Percentiles rank a stretch among this genome's conserved stretches.
These are phyloP conservation scores for Galaxea fascicularis DNA, from an alignment of 92 coral and sea anemone species.

Conservation along the genomic window DNA sequence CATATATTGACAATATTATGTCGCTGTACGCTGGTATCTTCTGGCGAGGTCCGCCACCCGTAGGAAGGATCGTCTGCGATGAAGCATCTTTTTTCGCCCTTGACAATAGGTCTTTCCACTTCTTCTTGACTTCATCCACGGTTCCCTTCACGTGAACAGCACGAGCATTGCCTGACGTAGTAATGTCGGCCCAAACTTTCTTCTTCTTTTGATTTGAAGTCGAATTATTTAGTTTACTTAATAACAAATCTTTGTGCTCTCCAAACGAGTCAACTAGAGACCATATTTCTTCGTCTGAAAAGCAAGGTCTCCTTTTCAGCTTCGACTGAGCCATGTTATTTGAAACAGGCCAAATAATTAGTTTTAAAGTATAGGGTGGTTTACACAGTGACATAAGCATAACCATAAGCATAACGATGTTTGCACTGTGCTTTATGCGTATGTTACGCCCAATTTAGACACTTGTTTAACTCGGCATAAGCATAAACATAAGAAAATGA, in stretches of 20 bases:
- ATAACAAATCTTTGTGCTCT: conserved; percentile 5
- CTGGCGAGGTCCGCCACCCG: no score
- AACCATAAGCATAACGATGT: no score
- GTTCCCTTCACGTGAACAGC: neutral
- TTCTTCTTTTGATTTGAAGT: conserved; percentile 7
- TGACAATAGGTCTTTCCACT: conserved; percentile 29
- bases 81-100: conserved; percentile 23
- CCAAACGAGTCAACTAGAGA: conserved; percentile 15
- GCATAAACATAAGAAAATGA: no score
- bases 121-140: conserved; percentile 16
- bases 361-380: conserved; percentile 12
- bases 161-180: conserved; percentile 12
- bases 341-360: neutral
- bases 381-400: no score
- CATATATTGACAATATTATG: conserved; percentile 12
- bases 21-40: conserved; percentile 20
- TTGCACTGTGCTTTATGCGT: no score
- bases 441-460: no score
- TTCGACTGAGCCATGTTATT: conserved; percentile 3
- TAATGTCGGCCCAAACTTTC: conserved; percentile 15
- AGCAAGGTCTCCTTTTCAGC: neutral
- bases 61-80: conserved; percentile 12
- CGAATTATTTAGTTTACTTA: conserved; percentile 12
- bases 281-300: conserved; percentile 30
- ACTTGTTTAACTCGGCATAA: no score